phyloP scores from a whole-genome alignment of 2,888 invertebrate genomes.

The Antitype chi region DNA sequence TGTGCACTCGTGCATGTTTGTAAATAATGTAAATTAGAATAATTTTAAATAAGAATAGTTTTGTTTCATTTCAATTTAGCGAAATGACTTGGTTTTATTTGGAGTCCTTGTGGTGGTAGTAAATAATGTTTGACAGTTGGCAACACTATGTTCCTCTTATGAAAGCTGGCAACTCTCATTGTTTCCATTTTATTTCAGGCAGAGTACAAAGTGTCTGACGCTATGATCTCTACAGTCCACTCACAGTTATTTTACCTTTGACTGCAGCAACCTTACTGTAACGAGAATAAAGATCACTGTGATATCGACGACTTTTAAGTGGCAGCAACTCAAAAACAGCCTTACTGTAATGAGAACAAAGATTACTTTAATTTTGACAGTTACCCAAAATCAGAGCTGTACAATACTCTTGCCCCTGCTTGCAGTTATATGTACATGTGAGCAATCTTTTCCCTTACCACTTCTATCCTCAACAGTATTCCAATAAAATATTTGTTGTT shows the following conservation, averaged over 20 bases:
- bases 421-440: background rate
- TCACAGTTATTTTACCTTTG: too few species aligned
- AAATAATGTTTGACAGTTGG: constrained; percentile 44
- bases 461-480: background rate
- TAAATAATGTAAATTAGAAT: constrained; percentile 73
- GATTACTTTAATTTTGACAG: too few species aligned
- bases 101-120: constrained; percentile 54
- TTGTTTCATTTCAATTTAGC: constrained; percentile 64
- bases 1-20: constrained; percentile 64
- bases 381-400: too few species aligned
- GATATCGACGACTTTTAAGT: too few species aligned
- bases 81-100: constrained; percentile 65
- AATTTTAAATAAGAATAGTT: constrained; percentile 71
- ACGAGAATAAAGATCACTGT: too few species aligned
- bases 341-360: too few species aligned
- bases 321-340: too few species aligned
- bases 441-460: background rate
- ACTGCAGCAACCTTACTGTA: too few species aligned
- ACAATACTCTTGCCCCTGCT: constrained; percentile 27
- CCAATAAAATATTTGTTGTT: background rate
- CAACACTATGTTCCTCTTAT: constrained; percentile 33
- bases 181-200: constrained; percentile 20
- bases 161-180: constrained; percentile 32
- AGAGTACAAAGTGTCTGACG: constrained; percentile 29
- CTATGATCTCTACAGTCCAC: constrained; percentile 24